These are phyloP conservation scores for Vanacampus margaritifer DNA, from an alignment of 2,113 vertebrate species.

Conservation along the genomic window DNA sequence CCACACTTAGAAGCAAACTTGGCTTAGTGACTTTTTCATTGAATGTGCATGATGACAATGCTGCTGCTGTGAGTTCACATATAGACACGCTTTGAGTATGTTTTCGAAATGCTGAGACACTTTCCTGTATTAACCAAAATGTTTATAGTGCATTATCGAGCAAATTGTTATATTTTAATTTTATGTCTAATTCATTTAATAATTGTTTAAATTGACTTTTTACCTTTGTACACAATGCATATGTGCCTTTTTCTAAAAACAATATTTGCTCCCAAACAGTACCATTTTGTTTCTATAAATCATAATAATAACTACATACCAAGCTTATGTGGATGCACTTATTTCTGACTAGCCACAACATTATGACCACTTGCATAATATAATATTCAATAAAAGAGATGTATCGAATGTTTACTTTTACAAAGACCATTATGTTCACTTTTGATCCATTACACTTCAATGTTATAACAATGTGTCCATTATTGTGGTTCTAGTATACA, in stretches of 20 bases:
- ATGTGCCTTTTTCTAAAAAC: constrained; percentile 46
- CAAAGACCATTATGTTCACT: not conserved
- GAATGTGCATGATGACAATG: constrained; percentile 34
- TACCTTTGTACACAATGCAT: not conserved
- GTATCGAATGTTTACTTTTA: not conserved
- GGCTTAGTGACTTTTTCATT: not conserved
- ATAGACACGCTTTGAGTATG: constrained; percentile 12
- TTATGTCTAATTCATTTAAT: not conserved
- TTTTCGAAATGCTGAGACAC: constrained; percentile 26
- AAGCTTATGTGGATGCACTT: not conserved
- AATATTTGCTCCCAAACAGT: not conserved
- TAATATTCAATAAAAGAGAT: not conserved
- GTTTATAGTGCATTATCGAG: not conserved
- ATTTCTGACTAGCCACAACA: not conserved
- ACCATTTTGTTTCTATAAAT: not conserved
- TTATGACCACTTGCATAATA: not conserved
- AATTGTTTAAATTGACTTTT: not conserved
- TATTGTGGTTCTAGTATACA: not conserved
- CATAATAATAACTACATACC: constrained; percentile 10
- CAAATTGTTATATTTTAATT: not conserved
- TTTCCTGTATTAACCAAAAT: constrained; percentile 19
- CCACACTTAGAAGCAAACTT: constrained; percentile 50
- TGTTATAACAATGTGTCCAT: not conserved
- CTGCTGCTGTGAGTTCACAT: constrained; percentile 15
- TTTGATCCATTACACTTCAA: too few species aligned